Percentiles rank a stretch among this genome's conserved stretches.
These are phyloP conservation scores for Arctopsyche grandis DNA, from an alignment of 1,140 invertebrate species.

Conservation along the genomic window DNA sequence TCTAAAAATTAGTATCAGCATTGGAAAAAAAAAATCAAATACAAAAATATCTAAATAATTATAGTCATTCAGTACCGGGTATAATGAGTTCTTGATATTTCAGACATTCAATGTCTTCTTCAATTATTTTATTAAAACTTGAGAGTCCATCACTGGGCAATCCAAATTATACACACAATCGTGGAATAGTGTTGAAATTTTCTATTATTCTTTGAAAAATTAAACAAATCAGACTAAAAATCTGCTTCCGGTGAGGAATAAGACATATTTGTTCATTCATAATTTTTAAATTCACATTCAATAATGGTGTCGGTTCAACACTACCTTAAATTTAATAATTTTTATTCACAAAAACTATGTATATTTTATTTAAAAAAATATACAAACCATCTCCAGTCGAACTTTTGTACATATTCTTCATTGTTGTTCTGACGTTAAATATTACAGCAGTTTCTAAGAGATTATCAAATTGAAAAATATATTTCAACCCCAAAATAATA, in stretches of 20 bases:
- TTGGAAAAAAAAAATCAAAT: conserved; percentile 63
- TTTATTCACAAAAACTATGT: neutral
- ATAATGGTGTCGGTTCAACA: conserved; percentile 76
- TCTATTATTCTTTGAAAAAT: conserved; percentile 73
- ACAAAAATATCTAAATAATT: neutral
- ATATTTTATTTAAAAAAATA: conserved; percentile 36
- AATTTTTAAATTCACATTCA: conserved; percentile 74
- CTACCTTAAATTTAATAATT: conserved; percentile 61
- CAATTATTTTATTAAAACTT: conserved; percentile 67
- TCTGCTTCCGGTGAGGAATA: conserved; percentile 57
- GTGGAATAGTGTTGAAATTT: conserved; percentile 69
- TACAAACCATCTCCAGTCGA: conserved; percentile 76
- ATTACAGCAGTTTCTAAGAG: conserved; percentile 81
- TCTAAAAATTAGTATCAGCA: conserved; percentile 71
- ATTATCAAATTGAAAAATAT: conserved; percentile 79
- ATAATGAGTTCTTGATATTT: conserved; percentile 65
- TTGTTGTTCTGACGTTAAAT: conserved; percentile 78
- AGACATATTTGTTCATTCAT: conserved; percentile 68
- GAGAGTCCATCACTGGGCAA: conserved; percentile 62
- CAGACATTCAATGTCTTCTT: conserved; percentile 69
- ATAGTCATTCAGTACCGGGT: conserved; percentile 30
- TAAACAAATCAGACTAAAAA: conserved; percentile 59
- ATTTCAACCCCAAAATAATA: too few species aligned
- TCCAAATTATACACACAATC: conserved; percentile 72
- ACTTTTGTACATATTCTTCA: conserved; percentile 76